phyloP scores from a whole-genome alignment of 1,140 invertebrate genomes.

The Drosophila punjabiensis region DNA sequence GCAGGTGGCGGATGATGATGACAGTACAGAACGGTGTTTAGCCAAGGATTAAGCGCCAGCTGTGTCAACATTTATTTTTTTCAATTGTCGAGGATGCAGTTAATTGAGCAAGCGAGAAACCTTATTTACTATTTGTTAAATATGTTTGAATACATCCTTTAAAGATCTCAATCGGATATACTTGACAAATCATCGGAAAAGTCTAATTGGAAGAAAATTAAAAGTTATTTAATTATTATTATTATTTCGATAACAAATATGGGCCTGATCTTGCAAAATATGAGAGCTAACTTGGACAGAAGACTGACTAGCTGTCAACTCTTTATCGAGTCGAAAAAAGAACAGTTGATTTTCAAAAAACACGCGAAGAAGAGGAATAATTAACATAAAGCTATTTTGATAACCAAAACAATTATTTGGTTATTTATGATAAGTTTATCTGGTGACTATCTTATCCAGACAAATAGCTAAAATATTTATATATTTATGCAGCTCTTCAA shows the following conservation, averaged over 20 bases:
- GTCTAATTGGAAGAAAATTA: neutral
- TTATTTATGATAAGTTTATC: neutral
- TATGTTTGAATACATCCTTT: neutral
- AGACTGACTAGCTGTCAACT: neutral
- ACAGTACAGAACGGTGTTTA: conserved; percentile 20
- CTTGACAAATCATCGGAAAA: neutral
- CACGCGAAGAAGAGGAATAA: neutral
- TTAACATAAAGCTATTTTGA: neutral
- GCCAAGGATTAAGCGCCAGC: conserved; percentile 29
- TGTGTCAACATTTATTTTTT: conserved; percentile 23
- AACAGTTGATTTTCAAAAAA: too few relatives aligned
- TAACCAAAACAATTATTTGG: neutral
- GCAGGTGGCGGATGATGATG: conserved; percentile 27
- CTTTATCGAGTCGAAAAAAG: neutral
- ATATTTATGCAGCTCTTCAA: neutral
- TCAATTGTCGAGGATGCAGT: neutral
- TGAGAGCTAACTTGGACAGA: too few relatives aligned
- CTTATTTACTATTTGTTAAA: neutral
- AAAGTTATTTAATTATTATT: neutral
- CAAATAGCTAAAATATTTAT: too few relatives aligned
- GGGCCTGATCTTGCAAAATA: too few relatives aligned
- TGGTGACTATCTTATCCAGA: neutral
- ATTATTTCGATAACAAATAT: neutral
- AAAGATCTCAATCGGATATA: neutral
- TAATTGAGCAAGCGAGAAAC: neutral